Base-by-base conservation (phyloP, 2,113 vertebrate species). In the Barbus barbus region DNA sequence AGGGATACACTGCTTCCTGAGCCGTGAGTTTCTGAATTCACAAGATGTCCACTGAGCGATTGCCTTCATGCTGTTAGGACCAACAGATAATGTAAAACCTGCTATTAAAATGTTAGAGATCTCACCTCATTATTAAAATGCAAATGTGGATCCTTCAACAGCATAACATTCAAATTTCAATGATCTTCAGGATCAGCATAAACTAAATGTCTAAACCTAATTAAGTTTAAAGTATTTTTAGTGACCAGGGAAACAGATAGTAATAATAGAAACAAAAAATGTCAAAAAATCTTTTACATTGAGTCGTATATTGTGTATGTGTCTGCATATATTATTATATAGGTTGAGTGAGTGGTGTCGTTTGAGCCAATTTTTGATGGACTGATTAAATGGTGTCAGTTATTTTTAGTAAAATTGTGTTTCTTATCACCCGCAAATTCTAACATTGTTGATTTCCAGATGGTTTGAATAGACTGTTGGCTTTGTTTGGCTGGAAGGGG, bases 401-500 rank as follows among this genome's bases (percentile, higher is more conserved):
- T 33, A 60, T 53, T 78, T 51, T 63, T 63, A 9, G 58, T 51
- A 28, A 77, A 46, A 67, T 73, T 20, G 33, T n/a, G 38, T 63
- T 85, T 31, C 44, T 44, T 67, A 77, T 65, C 24, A 22, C 71
- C 67, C 5, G 11, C 38, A 65, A 81, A 81, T 84, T 58, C 76
- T 72, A 38, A 44, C 56, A 73, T 81, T 81, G 36, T 69, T 38
- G 31, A 24, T 63, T 77, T 77, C 26, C 79, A 82, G 84, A 82
- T 82, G 73, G 79, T 82, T 82, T 86, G 84, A 78, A 88, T 86
- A 77, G 67, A 65, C 88, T 46, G 75, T 86, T 84, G 86, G 87
- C 91, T 88, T 51, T 76, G 72, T 81, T 78, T 82, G 63, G 58
- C 48, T 61, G 48, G 44, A 76, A 79, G 79, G 65, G 13, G 72